Evolutionary conservation across 64 coral and sea anemone genomes (phyloP).

Genomic region (Acropora tenuis): DNA sequence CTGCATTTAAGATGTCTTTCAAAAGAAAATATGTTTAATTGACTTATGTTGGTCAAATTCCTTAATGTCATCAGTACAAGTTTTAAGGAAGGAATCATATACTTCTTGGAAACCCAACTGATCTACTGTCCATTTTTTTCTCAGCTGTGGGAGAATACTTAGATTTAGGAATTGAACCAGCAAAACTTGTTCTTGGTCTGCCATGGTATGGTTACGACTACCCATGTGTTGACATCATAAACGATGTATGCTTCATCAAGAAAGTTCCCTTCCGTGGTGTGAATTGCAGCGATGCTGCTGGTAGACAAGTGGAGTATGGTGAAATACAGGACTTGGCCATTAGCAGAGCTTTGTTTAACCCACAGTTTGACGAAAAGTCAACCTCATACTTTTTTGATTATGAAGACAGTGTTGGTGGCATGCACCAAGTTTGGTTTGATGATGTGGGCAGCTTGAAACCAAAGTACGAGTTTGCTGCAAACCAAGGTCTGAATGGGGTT

Average conservation of each 20-base stretch:
- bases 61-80: too few relatives aligned
- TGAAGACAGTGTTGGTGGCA: conserved; percentile 56
- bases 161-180: conserved; percentile 59
- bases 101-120: too few relatives aligned
- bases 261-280: conserved; percentile 87
- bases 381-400: conserved; percentile 81
- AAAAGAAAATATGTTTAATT: too few relatives aligned
- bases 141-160: conserved; percentile 85
- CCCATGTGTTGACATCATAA: conserved; percentile 41
- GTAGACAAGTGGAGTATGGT: conserved; percentile 80
- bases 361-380: conserved; percentile 64
- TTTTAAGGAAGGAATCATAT: too few relatives aligned
- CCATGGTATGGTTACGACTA: conserved; percentile 99
- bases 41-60: too few relatives aligned
- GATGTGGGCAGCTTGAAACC: conserved; percentile 58
- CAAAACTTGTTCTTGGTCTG: conserved; percentile 89
- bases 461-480: conserved; percentile 70
- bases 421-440: conserved; percentile 90
- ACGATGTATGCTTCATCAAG: conserved; percentile 76
- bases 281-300: conserved; percentile 98
- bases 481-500: conserved; percentile 65
- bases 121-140: neutral
- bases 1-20: too few relatives aligned
- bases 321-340: conserved; percentile 79
- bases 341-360: conserved; percentile 54